Evolutionary conservation across 2,888 invertebrate species (phyloP), one percentile per base, ranked within the genome.

Genomic region (Watsonalla cultraria): DNA sequence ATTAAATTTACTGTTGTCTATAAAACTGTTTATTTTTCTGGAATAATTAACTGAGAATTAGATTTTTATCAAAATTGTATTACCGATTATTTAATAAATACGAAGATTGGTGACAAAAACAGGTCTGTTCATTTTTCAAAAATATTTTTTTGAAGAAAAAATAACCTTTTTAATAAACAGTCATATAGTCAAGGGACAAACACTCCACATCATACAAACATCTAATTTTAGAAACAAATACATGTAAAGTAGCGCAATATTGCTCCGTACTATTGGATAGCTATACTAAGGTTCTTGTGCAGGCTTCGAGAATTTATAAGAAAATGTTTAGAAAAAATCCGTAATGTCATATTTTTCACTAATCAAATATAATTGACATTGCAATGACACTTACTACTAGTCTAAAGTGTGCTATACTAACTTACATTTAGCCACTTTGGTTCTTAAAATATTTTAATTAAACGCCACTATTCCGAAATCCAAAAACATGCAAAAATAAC

Each of bases 281-380:
- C 76, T 72, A 54, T 63, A 74, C 78, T 75, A 63, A 61, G 66
- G 60, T 66, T 72, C 74, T 70, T 64, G 69, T 74, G 76, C 72
- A 76, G 74, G 73, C 69, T 72, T 66, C 56, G 62, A 54, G 65
- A 68, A 66, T 60, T 67, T 72, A 76, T 74, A 78, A 75, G 76
- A 73, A 80, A 74, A 70, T 42, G 42, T 80, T 82, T 85, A 79
- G 88, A 86, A 85, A 88, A 88, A 88, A 85, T 80, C 77, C 84
- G 65, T 85, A 82, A 80, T 78, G 84, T 78, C 80, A 79, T 79
- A 78, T 75, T 79, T 78, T 78, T 78, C 78, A 82, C 90, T 90
- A 90, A 83, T 89, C 84, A 81, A 86, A 90, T 90, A 90, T 90
- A 90, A 90, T 90, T 90, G 90, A 90, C 90, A 85, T 88, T 80